phyloP scores from a whole-genome alignment of 2,888 invertebrate species.

The Gymnosoma rotundatum region DNA sequence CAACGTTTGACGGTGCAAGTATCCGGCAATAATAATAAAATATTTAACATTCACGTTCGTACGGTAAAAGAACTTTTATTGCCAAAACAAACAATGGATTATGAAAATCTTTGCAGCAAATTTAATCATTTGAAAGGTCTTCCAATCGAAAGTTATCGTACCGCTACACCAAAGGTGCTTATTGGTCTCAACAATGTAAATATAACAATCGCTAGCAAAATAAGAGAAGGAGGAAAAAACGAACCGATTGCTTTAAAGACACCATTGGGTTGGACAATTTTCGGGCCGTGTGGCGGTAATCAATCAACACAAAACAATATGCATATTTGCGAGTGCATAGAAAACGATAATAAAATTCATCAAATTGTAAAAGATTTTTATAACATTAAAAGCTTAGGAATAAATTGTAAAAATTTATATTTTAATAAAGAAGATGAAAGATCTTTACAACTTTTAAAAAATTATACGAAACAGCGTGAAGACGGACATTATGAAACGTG shows the following conservation, averaged over 20 bases:
- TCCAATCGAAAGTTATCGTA: conserved; percentile 38
- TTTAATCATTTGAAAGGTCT: conserved; percentile 46
- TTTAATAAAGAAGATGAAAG: too few species aligned
- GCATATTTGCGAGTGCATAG: too few species aligned
- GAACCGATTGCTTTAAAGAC: conserved; percentile 16
- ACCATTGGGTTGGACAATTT: neutral
- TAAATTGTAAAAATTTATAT: too few species aligned
- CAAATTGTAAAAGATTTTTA: too few species aligned
- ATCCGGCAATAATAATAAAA: conserved; percentile 38
- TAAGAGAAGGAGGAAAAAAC: conserved; percentile 35
- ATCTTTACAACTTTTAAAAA: too few species aligned
- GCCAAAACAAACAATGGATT: conserved; percentile 43
- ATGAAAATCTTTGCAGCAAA: conserved; percentile 17
- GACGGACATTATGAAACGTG: too few species aligned
- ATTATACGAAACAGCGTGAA: too few species aligned
- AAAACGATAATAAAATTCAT: too few species aligned
- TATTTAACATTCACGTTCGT: conserved; percentile 35
- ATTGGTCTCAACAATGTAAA: conserved; percentile 45
- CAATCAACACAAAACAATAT: too few species aligned
- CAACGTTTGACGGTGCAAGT: conserved; percentile 47
- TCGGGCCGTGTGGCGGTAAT: too few species aligned
- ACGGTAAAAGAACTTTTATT: conserved; percentile 40
- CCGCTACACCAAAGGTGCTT: conserved; percentile 37
- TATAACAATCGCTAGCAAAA: conserved; percentile 23
- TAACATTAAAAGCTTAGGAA: too few species aligned